Evolutionary conservation across 2,113 vertebrate genomes (phyloP), one percentile per base, ranked within the genome.

Genomic region (Pseudorhombus dupliciocellatus): DNA sequence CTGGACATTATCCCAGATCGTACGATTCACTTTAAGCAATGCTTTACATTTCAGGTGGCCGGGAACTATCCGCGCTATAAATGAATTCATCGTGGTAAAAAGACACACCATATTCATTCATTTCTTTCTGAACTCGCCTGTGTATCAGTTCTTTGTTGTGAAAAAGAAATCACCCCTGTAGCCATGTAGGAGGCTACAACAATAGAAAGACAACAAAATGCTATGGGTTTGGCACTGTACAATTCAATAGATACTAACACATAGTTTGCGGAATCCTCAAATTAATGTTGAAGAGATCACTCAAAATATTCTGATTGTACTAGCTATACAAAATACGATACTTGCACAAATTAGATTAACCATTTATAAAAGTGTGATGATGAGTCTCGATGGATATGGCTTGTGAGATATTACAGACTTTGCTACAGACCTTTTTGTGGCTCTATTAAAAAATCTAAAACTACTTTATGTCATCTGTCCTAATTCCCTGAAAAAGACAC

Each of bases 391-490:
- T 89, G 91, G 81, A 88, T 93, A 93, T 94, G 93, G 92, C 92
- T 93, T 94, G 83, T 93, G 93, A 90, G 90, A 89, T 91, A 85
- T 89, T 90, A 93, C 91, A 93, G 90, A 93, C 93, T 89, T 93
- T 93, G 93, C 92, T 94, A 94, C 92, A 92, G 85, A 93, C 91
- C 86, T 89, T 92, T 90, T 91, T 90, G 88, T 89, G 89, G 81
- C 89, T 86, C 89, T 87, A 85, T 83, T 79, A 91, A 89, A 89
- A 91, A 89, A 86, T 80, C 87, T 87, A 82, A 78, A 80, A 88
- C 88, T 79, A 89, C 80, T 84, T 72, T 86, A 86, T 86, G 87
- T 92, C 80, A 87, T 76, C 88, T 89, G 87, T 89, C 90, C 88
- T 76, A 87, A 89, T 91, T 93, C 92, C 91, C 90, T 92, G 91